Conservation (phyloP, 2,113 vertebrate genomes). For the Junco hyemalis region DNA sequence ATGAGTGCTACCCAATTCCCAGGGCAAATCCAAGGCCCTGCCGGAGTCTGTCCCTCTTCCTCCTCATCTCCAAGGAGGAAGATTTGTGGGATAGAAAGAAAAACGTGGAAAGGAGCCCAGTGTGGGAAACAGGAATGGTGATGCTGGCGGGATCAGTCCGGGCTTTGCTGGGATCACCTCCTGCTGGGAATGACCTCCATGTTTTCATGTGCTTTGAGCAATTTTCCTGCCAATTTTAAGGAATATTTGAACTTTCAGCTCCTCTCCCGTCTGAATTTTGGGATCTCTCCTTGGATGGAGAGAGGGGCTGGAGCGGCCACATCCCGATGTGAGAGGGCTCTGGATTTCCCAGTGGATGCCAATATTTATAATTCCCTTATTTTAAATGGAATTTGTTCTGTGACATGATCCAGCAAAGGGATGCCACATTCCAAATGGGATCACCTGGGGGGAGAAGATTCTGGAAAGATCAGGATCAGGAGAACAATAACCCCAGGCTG, state of each 20-base stretch:
- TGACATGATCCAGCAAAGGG: fast-evolving
- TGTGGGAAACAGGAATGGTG: neutral
- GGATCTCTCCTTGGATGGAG: neutral
- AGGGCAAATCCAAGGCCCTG: neutral
- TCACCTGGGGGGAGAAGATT: fast-evolving
- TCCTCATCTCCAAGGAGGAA: fast-evolving
- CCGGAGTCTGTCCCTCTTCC: fast-evolving
- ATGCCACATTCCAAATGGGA: neutral
- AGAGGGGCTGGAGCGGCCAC: fast-evolving
- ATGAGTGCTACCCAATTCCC: neutral
- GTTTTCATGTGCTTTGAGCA: neutral
- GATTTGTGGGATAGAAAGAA: neutral
- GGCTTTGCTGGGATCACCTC: neutral
- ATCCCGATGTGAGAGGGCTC: fast-evolving
- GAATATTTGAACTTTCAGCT: neutral
- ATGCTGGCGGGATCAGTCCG: fast-evolving
- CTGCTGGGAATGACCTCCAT: neutral
- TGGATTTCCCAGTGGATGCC: no score
- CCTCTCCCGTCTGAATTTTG: neutral
- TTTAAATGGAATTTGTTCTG: no score
- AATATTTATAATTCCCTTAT: neutral
- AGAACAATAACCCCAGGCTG: neutral
- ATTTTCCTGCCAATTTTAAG: neutral
- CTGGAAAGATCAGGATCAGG: neutral
- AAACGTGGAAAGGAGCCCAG: neutral